phyloP scores from a whole-genome alignment of 1,140 invertebrate species.

The Aporrectodea caliginosa region DNA sequence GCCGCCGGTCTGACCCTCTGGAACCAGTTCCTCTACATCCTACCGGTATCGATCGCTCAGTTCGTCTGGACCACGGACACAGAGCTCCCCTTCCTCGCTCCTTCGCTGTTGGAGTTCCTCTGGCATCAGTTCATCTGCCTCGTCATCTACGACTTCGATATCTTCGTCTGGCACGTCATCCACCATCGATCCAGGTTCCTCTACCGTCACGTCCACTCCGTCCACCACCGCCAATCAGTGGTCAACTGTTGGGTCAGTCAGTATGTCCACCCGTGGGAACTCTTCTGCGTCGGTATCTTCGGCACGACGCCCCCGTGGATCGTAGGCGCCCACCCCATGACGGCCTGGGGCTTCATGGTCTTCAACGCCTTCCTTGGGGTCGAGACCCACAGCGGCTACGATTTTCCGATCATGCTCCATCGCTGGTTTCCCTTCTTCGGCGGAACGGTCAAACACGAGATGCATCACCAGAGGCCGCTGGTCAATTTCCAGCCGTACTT shows the following conservation, averaged over 20 bases:
- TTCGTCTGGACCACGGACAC: slow-evolving; percentile 43
- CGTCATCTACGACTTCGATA: slow-evolving; percentile 42
- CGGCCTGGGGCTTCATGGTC: slow-evolving; percentile 41
- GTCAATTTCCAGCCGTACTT: slow-evolving; percentile 48
- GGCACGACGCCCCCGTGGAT: slow-evolving; percentile 35
- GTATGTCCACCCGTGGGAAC: slow-evolving; percentile 47
- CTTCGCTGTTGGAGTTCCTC: slow-evolving; percentile 39
- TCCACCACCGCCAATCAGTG: slow-evolving; percentile 45
- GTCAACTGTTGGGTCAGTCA: slow-evolving; percentile 46
- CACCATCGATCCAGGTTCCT: slow-evolving; percentile 42
- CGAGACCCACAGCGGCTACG: slow-evolving; percentile 44
- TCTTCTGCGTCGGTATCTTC: slow-evolving; percentile 44
- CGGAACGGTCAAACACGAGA: slow-evolving; percentile 45
- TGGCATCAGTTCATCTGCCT: slow-evolving; percentile 41
- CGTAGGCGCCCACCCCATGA: slow-evolving; percentile 42
- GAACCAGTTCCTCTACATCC: slow-evolving; percentile 44
- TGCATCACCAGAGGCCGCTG: slow-evolving; percentile 44
- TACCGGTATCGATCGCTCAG: slow-evolving; percentile 45
- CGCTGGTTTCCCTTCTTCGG: slow-evolving; percentile 42
- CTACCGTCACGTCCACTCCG: slow-evolving; percentile 47
- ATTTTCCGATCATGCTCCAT: slow-evolving; percentile 45
- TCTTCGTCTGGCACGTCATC: slow-evolving; percentile 43
- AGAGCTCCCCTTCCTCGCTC: slow-evolving; percentile 39
- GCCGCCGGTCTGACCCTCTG: slow-evolving; percentile 42
- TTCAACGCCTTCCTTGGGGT: slow-evolving; percentile 17